Evolutionary conservation across 1,140 invertebrate species (phyloP), one percentile per base, ranked within the genome.

Genomic region (Matsumurasca onukii): DNA sequence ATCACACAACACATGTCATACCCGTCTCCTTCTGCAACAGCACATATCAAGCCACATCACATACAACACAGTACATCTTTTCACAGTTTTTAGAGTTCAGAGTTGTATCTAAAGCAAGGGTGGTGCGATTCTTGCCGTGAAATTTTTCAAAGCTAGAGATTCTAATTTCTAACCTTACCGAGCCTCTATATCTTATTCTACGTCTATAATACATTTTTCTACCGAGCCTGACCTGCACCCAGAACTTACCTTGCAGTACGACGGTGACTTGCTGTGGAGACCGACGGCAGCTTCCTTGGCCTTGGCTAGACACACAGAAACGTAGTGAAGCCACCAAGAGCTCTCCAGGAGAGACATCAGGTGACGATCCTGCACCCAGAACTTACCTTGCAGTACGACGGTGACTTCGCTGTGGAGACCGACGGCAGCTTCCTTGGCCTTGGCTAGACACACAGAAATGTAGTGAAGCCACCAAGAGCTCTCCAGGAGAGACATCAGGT

Each of bases 1-100:
- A 98, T 86, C 29, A 97, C 82, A 76, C 93, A 94, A 78, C 90
- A 91, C 77, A 94, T 83, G 81, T 98, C 94, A 76, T 92, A 86
- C n/a, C 93, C 91, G 74, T 91, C 89, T 70, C 86, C 84, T 78
- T 91, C 89, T 94, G 78, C 48, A 84, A 80, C 75, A 69, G 71
- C 67, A 70, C 61, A 59, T 29, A 57, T 2, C 63, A 45, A 30
- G 20, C n/a, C 13, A 9, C 24, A 52, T 52, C 49, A n/a, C 3
- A 13, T 52, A 12, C 13, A 52, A 52, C 5, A 52, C 20, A 20
- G 12, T 52, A 52, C 22, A n/a, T 12, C 9, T 45, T 9, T n/a
- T 45, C n/a, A n/a, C 9, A 9, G 39, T 45, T 45, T 45, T 45
- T 12, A 9, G 39, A 45, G 9, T 45, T 45, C 9, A 45, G 9